These are phyloP conservation scores for Stenoptilia bipunctidactyla DNA, from an alignment of 2,888 invertebrate genomes.

Conservation along the genomic window DNA sequence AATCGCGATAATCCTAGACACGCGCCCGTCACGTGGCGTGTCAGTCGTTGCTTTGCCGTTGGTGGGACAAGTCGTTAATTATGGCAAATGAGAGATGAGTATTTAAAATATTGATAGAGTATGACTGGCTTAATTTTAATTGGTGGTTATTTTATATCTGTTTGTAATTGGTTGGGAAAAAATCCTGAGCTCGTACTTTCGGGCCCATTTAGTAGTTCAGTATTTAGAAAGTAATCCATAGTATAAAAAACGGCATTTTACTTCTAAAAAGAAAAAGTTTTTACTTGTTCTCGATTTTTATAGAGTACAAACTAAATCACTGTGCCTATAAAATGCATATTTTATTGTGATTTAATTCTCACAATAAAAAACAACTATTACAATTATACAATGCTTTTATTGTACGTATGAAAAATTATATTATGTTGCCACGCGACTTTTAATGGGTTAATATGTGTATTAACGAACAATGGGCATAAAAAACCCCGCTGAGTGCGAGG, in stretches of 20 bases:
- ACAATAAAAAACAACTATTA: conserved; percentile 23
- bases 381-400: conserved; percentile 35
- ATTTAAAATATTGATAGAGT: conserved; percentile 12
- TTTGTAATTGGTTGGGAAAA: conserved; percentile 1
- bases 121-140: neutral
- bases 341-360: conserved; percentile 12
- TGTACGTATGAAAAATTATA: conserved; percentile 53
- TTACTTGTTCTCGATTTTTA: too few species aligned
- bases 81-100: conserved; percentile 19
- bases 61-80: conserved; percentile 32
- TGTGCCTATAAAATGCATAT: too few species aligned
- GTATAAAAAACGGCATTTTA: too few species aligned
- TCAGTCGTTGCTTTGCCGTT: conserved; percentile 25
- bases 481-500: conserved; percentile 24
- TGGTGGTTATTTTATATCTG: neutral
- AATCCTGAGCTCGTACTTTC: too few species aligned
- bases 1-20: conserved; percentile 39
- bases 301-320: too few species aligned
- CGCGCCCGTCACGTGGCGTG: conserved; percentile 39
- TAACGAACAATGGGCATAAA: conserved; percentile 46
- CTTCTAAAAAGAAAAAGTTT: too few species aligned
- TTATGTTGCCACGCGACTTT: conserved; percentile 55
- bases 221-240: too few species aligned
- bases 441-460: conserved; percentile 69
- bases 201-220: too few species aligned